phyloP scores from a whole-genome alignment of 2,797 vertebrate species.

The Sciurus carolinensis region DNA sequence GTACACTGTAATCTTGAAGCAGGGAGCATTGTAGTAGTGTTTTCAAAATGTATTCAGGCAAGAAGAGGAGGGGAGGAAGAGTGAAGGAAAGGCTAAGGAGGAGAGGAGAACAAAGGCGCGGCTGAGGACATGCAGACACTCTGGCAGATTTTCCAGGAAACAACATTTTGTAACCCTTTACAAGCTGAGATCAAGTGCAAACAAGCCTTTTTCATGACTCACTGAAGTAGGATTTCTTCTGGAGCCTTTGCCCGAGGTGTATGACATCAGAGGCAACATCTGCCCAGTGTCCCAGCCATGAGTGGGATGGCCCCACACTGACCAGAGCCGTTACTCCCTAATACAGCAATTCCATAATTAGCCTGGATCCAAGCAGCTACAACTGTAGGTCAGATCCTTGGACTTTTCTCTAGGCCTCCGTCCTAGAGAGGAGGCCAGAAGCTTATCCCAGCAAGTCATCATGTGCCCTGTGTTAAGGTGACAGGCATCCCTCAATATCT shows the following conservation, averaged over 20 bases:
- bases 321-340: background rate
- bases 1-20: conserved; percentile 90
- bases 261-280: background rate
- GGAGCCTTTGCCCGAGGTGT: background rate
- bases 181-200: conserved; percentile 71
- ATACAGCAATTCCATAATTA: background rate
- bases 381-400: conserved; percentile 42
- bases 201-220: conserved; percentile 26
- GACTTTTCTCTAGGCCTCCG: background rate
- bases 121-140: conserved; percentile 85
- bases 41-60: conserved; percentile 89
- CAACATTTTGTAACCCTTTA: conserved; percentile 85
- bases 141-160: conserved; percentile 77
- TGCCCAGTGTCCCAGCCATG: background rate
- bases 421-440: background rate
- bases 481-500: background rate
- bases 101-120: conserved; percentile 87
- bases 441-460: background rate
- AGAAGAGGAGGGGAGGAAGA: conserved; percentile 86
- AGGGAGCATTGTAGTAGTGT: conserved; percentile 89
- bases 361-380: background rate
- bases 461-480: background rate
- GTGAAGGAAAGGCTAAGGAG: conserved; percentile 74
- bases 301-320: background rate
- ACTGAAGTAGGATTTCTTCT: conserved; percentile 55